These are phyloP conservation scores for Caiman crocodilus DNA, from an alignment of 2,797 vertebrate genomes.

Conservation along the genomic window DNA sequence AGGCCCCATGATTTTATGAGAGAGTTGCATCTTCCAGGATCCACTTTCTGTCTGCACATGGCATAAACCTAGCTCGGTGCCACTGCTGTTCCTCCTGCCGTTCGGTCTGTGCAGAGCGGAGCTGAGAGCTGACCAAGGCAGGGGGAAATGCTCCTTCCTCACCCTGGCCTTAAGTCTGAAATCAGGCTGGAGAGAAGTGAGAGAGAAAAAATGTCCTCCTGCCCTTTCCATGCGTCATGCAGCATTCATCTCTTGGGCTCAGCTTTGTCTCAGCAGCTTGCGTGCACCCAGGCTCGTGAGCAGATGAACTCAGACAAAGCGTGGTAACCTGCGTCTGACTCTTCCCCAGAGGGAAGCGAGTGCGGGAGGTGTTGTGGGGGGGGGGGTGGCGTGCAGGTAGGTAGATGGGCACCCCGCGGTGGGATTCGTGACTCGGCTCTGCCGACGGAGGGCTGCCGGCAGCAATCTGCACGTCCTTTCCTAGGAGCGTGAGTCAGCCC, in stretches of 20 bases:
- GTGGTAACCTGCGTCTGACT: background rate
- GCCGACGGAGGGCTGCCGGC: background rate
- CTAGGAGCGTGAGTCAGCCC: background rate
- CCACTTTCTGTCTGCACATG: too few relatives aligned
- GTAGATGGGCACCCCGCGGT: background rate
- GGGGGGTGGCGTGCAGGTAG: background rate
- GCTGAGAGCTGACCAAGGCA: background rate
- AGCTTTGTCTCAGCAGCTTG: background rate
- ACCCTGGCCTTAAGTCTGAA: background rate
- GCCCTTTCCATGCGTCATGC: background rate
- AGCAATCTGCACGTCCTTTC: background rate
- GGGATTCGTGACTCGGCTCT: background rate
- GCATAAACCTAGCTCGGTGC: background rate
- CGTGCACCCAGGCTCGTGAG: accelerated
- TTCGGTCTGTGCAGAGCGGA: background rate
- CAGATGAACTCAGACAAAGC: accelerated
- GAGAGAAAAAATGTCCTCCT: background rate
- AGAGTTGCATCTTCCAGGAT: too few relatives aligned
- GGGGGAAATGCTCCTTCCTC: background rate
- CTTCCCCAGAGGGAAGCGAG: background rate
- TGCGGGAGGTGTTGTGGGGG: too few relatives aligned
- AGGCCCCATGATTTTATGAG: too few relatives aligned
- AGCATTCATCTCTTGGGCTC: background rate
- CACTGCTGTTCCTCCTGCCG: background rate
- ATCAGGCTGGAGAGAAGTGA: too few relatives aligned